These are phyloP conservation scores for Odontocolon sp. DNA, from an alignment of 2,888 invertebrate genomes.

Conservation along the genomic window DNA sequence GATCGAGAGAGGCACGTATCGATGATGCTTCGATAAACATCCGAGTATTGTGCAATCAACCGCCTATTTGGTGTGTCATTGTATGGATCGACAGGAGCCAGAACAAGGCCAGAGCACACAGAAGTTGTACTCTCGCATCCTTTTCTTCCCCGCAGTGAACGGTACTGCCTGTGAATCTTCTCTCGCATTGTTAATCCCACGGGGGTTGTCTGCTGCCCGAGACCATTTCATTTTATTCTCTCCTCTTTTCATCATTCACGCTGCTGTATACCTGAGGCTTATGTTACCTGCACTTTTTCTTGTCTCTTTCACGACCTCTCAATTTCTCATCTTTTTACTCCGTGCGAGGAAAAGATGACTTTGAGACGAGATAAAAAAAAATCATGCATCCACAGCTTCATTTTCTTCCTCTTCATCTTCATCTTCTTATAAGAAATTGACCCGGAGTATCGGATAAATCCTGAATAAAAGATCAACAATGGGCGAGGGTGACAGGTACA, in stretches of 20 bases:
- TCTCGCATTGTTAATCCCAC: conserved; percentile 51
- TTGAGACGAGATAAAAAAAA: neutral
- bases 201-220: conserved; percentile 19
- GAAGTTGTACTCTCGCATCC: conserved; percentile 76
- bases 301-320: conserved; percentile 63
- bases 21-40: conserved; percentile 80
- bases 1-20: conserved; percentile 67
- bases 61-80: conserved; percentile 80
- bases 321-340: conserved; percentile 52
- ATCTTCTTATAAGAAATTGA: no score
- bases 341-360: neutral
- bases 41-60: conserved; percentile 80
- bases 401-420: no score
- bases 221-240: conserved; percentile 58
- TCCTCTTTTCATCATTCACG: conserved; percentile 60
- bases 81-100: conserved; percentile 60
- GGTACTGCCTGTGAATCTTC: conserved; percentile 55
- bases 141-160: conserved; percentile 66
- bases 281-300: conserved; percentile 38
- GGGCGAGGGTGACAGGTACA: conserved; percentile 58
- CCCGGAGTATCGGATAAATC: neutral
- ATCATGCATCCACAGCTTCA: neutral
- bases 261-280: conserved; percentile 50
- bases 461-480: conserved; percentile 56
- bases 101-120: conserved; percentile 50